Evolutionary conservation across 2,888 invertebrate genomes (phyloP), one percentile per base, ranked within the genome.

Genomic region (Cryptus armator): DNA sequence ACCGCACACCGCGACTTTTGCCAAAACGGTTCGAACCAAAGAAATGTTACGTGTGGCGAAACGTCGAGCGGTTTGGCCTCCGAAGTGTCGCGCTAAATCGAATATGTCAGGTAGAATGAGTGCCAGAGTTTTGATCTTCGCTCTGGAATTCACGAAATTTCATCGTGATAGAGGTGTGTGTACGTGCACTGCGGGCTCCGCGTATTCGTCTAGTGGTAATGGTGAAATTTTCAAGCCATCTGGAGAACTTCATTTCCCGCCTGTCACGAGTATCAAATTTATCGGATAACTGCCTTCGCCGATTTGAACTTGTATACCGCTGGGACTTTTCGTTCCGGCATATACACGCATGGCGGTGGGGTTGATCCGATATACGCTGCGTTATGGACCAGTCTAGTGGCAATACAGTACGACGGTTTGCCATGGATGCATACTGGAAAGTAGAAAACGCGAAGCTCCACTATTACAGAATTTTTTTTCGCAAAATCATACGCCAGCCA

Each of bases 231-330:
- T 48, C 64, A 46, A 16, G 48, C 37, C 6, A 51, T 75, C 48
- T 29, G 7, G 64, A 64, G 19, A 64, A 75, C 75, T 48, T 75
- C 24, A 66, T 75, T 75, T 75, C 64, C 75, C 51, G 29, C 19
- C 29, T 75, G 75, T 75, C 75, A 66, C 48, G 37, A 3, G 24
- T 75, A 51, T 48, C 64, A 48, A 48, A 66, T 51, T n/a, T 64
- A 51, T 44, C 48, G 51, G 64, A 64, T 62, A 62, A 62, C 62
- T 74, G 46, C 32, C 46, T n/a, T 46, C 29, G 62, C 32, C 16
- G 59, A 19, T 46, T 75, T 24, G 48, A 48, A 64, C 59, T 29
- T 0, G 19, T 14, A 51, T 24, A 19, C 56, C 19, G 19, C 37
- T 37, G 51, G 75, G 75, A 66, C 37, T 66, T 75, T 66, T 37